Evolutionary conservation across 2,797 vertebrate genomes (phyloP), one percentile per base, ranked within the genome.

Genomic region (Lycodopsis pacificus): DNA sequence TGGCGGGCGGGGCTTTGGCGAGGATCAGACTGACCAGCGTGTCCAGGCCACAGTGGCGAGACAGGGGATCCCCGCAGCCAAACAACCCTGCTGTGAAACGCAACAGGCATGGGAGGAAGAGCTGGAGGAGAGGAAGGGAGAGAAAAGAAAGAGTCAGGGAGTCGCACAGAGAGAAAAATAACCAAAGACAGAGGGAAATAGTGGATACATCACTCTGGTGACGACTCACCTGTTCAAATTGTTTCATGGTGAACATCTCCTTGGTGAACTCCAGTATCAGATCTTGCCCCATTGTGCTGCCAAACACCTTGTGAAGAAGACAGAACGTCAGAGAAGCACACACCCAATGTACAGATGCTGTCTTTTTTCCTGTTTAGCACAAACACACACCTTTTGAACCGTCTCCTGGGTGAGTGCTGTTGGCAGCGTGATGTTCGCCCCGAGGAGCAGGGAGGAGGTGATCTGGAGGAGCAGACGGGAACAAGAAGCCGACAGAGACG

Each of bases 1-100:
- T 94, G 13, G 98, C 97, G 49, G 98, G 97, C 4, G 96, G 94
- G 36, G 98, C 98, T 95, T 99, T 99, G 82, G 93, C 93, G 30
- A 99, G 94, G 92, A 99, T 97, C 10, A 99, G 96, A 58, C 94
- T 95, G 77, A 96, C 94, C 86, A 99, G 91, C 63, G 94, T 76
- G 32, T 97, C 95, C 82, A 98, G 87, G 0, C 94, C 95, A 32
- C 93, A 86, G 14, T 96, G 90, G 71, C 82, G 95, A 65, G 76
- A 73, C 0, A 85, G 2, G 0, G 81, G 4, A 7, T 98, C 95
- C 0, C 90, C 84, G 0, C 79, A 79, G 62, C 70, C 79, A 64
- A 99, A 95, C 77, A 96, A 87, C 20, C 86, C 91, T 13, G 96
- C 86, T 58, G 95, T 51, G 88, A 97, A 99, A n/a, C 88, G 92